A percentile compares a stretch with the other conserved stretches of the same genome.
phyloP scores from a whole-genome alignment of 2,888 invertebrate species.

The Barypeithes pellucidus region DNA sequence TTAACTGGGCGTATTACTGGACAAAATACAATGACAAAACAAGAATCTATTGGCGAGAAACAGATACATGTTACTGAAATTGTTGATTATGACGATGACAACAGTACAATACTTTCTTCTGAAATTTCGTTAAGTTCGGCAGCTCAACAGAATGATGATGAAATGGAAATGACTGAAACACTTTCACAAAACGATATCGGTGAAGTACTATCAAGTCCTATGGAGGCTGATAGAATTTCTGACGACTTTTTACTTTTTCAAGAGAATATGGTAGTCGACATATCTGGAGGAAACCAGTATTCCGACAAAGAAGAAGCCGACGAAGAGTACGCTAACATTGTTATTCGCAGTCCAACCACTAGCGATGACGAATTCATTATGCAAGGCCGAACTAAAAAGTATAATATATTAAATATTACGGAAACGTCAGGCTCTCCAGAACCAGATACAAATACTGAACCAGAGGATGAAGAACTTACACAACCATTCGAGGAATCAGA shows the following conservation, averaged over 20 bases:
- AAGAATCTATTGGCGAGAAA: constrained; percentile 67
- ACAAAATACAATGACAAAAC: constrained; percentile 62
- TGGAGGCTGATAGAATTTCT: constrained; percentile 74
- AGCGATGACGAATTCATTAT: constrained; percentile 69
- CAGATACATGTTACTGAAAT: constrained; percentile 71
- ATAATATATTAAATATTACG: constrained; percentile 68
- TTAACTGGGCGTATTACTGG: constrained; percentile 59
- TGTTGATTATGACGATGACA: constrained; percentile 76
- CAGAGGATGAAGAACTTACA: constrained; percentile 72
- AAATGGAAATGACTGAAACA: constrained; percentile 73
- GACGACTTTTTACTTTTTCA: constrained; percentile 79
- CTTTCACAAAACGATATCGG: constrained; percentile 73
- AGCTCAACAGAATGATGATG: constrained; percentile 75
- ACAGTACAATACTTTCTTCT: constrained; percentile 74
- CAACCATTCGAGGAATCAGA: constrained; percentile 74
- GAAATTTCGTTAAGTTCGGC: constrained; percentile 76
- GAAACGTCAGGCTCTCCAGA: constrained; percentile 74
- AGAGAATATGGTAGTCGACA: constrained; percentile 76
- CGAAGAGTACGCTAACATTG: constrained; percentile 63
- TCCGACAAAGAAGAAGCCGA: constrained; percentile 70
- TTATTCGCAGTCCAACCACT: constrained; percentile 70
- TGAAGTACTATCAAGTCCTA: constrained; percentile 77
- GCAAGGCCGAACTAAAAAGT: constrained; percentile 67
- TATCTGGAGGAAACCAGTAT: constrained; percentile 75
- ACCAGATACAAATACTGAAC: constrained; percentile 71